These are phyloP conservation scores for Gasterosteus nipponicus DNA, from an alignment of 2,113 vertebrate genomes.

Conservation along the genomic window DNA sequence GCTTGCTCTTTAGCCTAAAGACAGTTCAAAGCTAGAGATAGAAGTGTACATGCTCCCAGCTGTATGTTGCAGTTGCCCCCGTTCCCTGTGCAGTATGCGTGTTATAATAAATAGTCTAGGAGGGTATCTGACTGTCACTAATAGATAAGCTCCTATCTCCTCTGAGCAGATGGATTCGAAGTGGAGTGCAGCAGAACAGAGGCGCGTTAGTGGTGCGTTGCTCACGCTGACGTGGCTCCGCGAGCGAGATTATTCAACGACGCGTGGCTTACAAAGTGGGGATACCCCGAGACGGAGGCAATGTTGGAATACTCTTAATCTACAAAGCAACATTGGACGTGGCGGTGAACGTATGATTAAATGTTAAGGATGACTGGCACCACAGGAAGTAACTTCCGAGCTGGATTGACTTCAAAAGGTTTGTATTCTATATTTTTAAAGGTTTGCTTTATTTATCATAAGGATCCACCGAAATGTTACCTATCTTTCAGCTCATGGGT, in stretches of 20 bases:
- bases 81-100: neutral
- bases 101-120: conserved; percentile 7
- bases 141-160: conserved; percentile 76
- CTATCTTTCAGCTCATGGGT: neutral
- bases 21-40: conserved; percentile 13
- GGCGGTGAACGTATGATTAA: neutral
- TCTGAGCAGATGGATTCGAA: conserved; percentile 58
- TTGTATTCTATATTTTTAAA: conserved; percentile 6
- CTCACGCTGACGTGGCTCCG: conserved; percentile 10
- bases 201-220: conserved; percentile 31
- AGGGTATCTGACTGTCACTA: conserved; percentile 25
- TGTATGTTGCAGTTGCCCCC: conserved; percentile 12
- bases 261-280: conserved; percentile 1
- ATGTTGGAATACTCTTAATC: neutral
- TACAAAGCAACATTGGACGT: neutral
- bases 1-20: neutral
- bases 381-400: neutral
- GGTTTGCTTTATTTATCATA: neutral
- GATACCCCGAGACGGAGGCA: neutral
- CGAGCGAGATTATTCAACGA: conserved; percentile 18
- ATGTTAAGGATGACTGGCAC: conserved; percentile 48
- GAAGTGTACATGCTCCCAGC: conserved; percentile 11
- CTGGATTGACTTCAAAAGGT: conserved; percentile 62
- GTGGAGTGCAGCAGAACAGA: conserved; percentile 14
- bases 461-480: neutral